These are phyloP conservation scores for Tetranychus cinnabarinus DNA, from an alignment of 1,140 invertebrate genomes.

Conservation along the genomic window DNA sequence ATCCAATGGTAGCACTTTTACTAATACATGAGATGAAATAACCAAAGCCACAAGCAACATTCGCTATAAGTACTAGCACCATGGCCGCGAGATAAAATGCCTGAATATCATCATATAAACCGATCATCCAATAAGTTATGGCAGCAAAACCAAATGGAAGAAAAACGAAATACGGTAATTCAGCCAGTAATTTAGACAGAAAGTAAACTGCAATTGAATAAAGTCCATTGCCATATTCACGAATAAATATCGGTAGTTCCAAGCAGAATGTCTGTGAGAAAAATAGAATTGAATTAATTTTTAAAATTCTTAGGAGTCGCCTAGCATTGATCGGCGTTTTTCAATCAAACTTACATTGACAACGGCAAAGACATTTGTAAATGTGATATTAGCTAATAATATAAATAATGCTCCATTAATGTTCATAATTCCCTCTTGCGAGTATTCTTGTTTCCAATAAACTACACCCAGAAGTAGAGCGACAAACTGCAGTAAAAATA, in stretches of 20 bases:
- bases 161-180: slow-evolving; percentile 31
- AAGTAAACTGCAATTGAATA: slow-evolving; percentile 83
- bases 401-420: slow-evolving; percentile 88
- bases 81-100: slow-evolving; percentile 18
- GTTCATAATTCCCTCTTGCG: slow-evolving; percentile 75
- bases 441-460: slow-evolving; percentile 56
- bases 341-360: slow-evolving; percentile 42
- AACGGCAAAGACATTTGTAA: slow-evolving; percentile 69
- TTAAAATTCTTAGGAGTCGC: slow-evolving; percentile 1
- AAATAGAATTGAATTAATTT: neutral
- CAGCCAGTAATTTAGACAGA: slow-evolving; percentile 58
- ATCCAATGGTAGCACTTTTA: slow-evolving; percentile 50
- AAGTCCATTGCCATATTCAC: slow-evolving; percentile 73
- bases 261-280: slow-evolving; percentile 57
- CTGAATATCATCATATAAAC: slow-evolving; percentile 16
- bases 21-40: slow-evolving; percentile 70
- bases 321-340: too few species aligned
- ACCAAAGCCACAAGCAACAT: slow-evolving; percentile 26
- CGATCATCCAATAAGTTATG: slow-evolving; percentile 47
- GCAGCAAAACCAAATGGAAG: slow-evolving; percentile 59
- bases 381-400: slow-evolving; percentile 75
- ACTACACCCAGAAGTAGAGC: slow-evolving; percentile 61
- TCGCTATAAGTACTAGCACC: slow-evolving; percentile 20
- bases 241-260: slow-evolving; percentile 69
- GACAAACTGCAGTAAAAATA: slow-evolving; percentile 36